phyloP scores from a whole-genome alignment of 2,888 invertebrate species.

The Zhengitettix transpicula region DNA sequence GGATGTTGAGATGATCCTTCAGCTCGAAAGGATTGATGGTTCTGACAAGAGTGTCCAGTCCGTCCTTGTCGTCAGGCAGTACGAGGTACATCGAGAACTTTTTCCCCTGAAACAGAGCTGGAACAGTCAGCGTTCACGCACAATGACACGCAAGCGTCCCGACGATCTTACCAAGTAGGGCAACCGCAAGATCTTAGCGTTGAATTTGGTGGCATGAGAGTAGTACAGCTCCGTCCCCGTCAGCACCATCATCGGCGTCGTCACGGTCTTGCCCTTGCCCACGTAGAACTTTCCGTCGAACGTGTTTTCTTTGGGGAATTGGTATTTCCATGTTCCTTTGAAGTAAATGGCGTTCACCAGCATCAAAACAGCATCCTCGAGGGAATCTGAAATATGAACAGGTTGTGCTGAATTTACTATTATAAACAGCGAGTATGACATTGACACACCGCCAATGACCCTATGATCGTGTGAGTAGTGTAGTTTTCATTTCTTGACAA shows the following conservation, averaged over 20 bases:
- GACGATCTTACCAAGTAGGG: constrained; percentile 44
- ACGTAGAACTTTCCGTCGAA: constrained; percentile 41
- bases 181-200: constrained; percentile 54
- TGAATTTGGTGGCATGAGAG: constrained; percentile 39
- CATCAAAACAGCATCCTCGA: constrained; percentile 44
- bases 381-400: neutral
- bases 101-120: constrained; percentile 34
- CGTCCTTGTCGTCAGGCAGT: constrained; percentile 46
- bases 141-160: neutral
- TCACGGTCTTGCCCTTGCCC: constrained; percentile 27
- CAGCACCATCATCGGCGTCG: constrained; percentile 51
- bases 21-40: constrained; percentile 37
- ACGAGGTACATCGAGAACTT: constrained; percentile 59
- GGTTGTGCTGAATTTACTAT: too few species aligned
- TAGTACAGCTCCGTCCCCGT: constrained; percentile 42
- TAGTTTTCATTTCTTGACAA: too few species aligned
- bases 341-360: constrained; percentile 64
- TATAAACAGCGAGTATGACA: too few species aligned
- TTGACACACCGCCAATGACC: too few species aligned
- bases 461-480: too few species aligned
- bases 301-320: constrained; percentile 46
- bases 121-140: neutral
- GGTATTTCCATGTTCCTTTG: constrained; percentile 60
- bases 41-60: constrained; percentile 39
- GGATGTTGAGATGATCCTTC: constrained; percentile 36